Evolutionary conservation across 2,113 vertebrate species (phyloP), one percentile per base, ranked within the genome.

Genomic region (Chloropsis hardwickii): DNA sequence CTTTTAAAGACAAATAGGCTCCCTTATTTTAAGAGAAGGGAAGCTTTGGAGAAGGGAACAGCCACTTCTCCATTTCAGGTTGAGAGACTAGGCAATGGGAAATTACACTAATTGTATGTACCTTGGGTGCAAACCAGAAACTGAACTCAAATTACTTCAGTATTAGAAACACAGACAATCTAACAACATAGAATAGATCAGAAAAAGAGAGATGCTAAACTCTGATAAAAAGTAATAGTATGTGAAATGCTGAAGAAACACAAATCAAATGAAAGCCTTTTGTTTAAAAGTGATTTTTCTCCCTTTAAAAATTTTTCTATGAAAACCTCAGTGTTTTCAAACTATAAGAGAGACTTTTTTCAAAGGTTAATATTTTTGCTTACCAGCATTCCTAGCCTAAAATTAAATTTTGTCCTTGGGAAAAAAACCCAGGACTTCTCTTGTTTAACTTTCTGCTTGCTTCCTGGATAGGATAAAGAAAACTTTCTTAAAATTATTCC

Each of bases 401-500:
- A 92, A 94, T 54, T 54, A 90, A 60, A 24, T 39, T 88, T 74
- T 80, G 57, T 91, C 57, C n/a, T 57, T 47, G 57, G 28, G 37
- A 65, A 80, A 79, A 65, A 60, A 1, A 3, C 5, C 7, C 35
- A 60, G 25, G 84, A 69, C 31, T 85, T 71, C 19, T 64, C 58
- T 62, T 73, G 48, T 79, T 73, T 76, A 91, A 82, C n/a, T 79
- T 92, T 62, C 61, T 45, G 13, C 4, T 50, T 83, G 54, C 24
- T 69, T 58, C 47, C 50, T 80, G 42, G 77, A 81, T 11, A 64
- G 37, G 28, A 87, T 85, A 94, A 94, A 85, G 48, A 86, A 70
- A 62, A 56, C 39, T 83, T 81, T 95, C 61, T 94, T 90, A 61
- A 79, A 91, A 91, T 92, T 81, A 82, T 79, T 92, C 42, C 66